Evolutionary conservation across 2,888 invertebrate species (phyloP).

Genomic region (Lymantria monacha): DNA sequence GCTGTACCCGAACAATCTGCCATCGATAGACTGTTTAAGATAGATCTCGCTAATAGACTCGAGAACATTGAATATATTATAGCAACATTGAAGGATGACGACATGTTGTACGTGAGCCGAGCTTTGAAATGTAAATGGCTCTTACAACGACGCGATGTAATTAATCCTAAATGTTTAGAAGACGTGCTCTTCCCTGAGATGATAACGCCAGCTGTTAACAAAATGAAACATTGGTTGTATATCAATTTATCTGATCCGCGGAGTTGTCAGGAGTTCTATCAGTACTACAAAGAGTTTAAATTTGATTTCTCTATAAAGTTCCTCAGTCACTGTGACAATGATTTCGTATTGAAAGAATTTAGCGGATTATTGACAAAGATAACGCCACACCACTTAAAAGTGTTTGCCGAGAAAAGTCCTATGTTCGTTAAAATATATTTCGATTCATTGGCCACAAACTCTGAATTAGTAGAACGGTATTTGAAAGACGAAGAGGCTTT

Average conservation of each 20-base stretch:
- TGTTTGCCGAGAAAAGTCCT: slow-evolving; percentile 50
- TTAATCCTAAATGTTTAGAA: slow-evolving; percentile 58
- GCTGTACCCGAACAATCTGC: slow-evolving; percentile 39
- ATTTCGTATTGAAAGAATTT: slow-evolving; percentile 42
- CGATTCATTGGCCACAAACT: slow-evolving; percentile 37
- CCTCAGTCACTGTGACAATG: slow-evolving; percentile 43
- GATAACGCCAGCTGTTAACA: slow-evolving; percentile 45
- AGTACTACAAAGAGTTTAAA: slow-evolving; percentile 41
- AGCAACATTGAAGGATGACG: slow-evolving; percentile 50
- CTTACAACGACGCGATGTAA: slow-evolving; percentile 40
- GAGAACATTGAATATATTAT: slow-evolving; percentile 51
- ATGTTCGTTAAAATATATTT: slow-evolving; percentile 46
- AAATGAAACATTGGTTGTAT: slow-evolving; percentile 54
- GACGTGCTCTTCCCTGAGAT: slow-evolving; percentile 51
- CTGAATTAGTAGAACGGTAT: slow-evolving; percentile 32
- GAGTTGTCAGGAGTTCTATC: slow-evolving; percentile 52
- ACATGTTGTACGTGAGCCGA: slow-evolving; percentile 61
- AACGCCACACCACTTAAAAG: slow-evolving; percentile 44
- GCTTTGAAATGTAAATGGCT: slow-evolving; percentile 59
- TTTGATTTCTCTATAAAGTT: slow-evolving; percentile 48
- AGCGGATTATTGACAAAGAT: slow-evolving; percentile 41
- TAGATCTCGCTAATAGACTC: slow-evolving; percentile 53
- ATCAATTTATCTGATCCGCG: slow-evolving; percentile 32
- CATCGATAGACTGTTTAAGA: slow-evolving; percentile 58
- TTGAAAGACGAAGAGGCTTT: slow-evolving; percentile 29